Percentiles rank a stretch among this genome's conserved stretches.
phyloP scores from a whole-genome alignment of 2,888 invertebrate species.

The Drosophila pseudotakahashii region DNA sequence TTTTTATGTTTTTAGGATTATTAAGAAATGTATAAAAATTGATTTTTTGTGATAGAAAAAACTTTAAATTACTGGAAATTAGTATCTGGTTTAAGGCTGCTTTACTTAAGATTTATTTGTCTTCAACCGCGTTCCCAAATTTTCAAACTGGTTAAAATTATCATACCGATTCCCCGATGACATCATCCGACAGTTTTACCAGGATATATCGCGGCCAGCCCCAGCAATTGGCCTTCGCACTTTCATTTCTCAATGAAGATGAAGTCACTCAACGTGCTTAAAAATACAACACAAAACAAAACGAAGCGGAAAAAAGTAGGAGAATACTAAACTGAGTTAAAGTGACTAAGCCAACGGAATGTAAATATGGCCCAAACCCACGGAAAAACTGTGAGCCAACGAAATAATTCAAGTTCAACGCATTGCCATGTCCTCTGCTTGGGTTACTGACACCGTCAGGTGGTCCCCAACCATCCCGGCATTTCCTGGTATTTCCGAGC shows the following conservation, averaged over 20 bases:
- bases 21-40: too few species aligned
- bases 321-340: conserved; percentile 26
- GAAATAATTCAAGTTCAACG: conserved; percentile 71
- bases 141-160: neutral
- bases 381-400: conserved; percentile 18
- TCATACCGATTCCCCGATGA: conserved; percentile 14
- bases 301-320: neutral
- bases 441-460: conserved; percentile 68
- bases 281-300: conserved; percentile 23
- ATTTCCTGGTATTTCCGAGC: conserved; percentile 43
- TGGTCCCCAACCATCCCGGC: conserved; percentile 48
- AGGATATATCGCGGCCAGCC: conserved; percentile 40
- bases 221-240: conserved; percentile 43
- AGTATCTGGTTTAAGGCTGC: too few species aligned
- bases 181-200: conserved; percentile 14
- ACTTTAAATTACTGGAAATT: too few species aligned
- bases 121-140: neutral
- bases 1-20: too few species aligned
- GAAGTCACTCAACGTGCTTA: conserved; percentile 65
- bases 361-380: conserved; percentile 21
- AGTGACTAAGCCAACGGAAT: conserved; percentile 62
- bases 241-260: conserved; percentile 60
- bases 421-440: conserved; percentile 56
- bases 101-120: neutral
- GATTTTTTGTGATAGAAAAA: too few species aligned